Base-by-base conservation (phyloP, 2,888 invertebrate genomes). In the Melikaiella ostensackeni region DNA sequence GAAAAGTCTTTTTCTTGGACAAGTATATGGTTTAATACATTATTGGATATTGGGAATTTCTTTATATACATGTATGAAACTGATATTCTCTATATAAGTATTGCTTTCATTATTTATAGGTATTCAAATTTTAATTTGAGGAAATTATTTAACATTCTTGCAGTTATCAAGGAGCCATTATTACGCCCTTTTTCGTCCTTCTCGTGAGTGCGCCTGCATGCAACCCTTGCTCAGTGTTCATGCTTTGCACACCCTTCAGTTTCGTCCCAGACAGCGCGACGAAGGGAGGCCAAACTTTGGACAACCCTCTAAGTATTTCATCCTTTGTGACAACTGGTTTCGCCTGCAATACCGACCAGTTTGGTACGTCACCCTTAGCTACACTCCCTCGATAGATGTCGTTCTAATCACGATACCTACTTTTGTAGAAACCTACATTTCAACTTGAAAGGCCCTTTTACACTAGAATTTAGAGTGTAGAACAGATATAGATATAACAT, bases 271-370 rank as follows among this genome's bases (percentile, higher is more conserved):
- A 73, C 70, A 82, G 77, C 77, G 76, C 77, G 78, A 80, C 27
- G 80, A 82, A 81, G 80, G 80, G 79, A 46, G 82, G 38, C 62
- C 77, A 74, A 27, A 74, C 76, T 84, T 85, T 85, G 87, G 85
- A 83, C 88, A 87, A 76, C 87, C 88, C 87, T 87, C 77, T 70
- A 75, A 76, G 64, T 73, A 38, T 38, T 73, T 64, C 76, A 63
- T 66, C 75, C 73, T 79, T 63, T 73, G 80, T 79, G 46, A 79
- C 78, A 78, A 80, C 81, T 80, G 75, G 78, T 80, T 79, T 81
- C 63, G 59, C 75, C 89, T 90, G 84, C 85, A 81, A 87, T 90
- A 89, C 88, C 90, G 90, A 89, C 90, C 76, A 80, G 74, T 76
- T 62, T 38, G 13, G 55, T 13, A 55, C 73, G 70, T 77, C 82